Conservation (phyloP, 1,140 invertebrate species). For the Littorina saxatilis region DNA sequence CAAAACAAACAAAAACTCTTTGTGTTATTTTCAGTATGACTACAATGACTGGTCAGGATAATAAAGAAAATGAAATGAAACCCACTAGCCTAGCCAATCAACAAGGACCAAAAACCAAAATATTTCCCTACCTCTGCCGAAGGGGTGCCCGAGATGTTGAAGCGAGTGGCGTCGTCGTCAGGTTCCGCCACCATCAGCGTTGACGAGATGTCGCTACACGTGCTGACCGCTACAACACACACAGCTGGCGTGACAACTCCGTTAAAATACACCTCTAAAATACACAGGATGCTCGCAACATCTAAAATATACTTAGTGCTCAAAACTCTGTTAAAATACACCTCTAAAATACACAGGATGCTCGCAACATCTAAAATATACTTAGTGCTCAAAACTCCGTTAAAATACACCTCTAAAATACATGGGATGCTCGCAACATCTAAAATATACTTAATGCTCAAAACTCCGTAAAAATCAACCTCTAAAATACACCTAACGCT, state of each 20-base stretch:
- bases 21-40: no score
- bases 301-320: no score
- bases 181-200: conserved; percentile 66
- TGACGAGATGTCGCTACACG: conserved; percentile 60
- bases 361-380: no score
- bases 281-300: neutral
- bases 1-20: no score
- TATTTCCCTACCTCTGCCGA: conserved; percentile 54
- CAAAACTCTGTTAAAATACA: neutral
- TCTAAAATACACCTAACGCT: neutral
- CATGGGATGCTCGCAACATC: neutral
- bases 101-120: no score
- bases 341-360: neutral
- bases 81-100: no score
- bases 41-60: no score
- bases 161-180: conserved; percentile 54
- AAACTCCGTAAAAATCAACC: neutral
- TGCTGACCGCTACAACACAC: conserved; percentile 51
- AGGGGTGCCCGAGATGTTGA: conserved; percentile 64
- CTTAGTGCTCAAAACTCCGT: no score
- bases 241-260: neutral
- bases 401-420: neutral
- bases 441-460: no score
- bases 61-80: no score
- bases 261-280: neutral